Evolutionary conservation across 2,797 vertebrate genomes (phyloP).

Genomic region (Anabas testudineus): DNA sequence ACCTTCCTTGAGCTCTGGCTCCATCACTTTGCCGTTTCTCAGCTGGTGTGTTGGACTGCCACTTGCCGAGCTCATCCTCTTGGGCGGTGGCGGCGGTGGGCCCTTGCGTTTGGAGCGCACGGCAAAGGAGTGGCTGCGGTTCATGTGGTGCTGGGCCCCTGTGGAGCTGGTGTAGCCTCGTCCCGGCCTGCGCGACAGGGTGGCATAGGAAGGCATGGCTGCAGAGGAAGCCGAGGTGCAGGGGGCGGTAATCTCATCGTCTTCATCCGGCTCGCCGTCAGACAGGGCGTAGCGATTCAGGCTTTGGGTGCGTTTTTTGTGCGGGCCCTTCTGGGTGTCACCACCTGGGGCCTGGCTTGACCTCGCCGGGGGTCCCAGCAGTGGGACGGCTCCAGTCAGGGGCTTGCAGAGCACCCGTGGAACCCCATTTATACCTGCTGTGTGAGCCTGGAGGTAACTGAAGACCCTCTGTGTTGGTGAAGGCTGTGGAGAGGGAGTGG

Average conservation of each 20-base stretch:
- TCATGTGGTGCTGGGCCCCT: conserved; percentile 79
- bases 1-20: conserved; percentile 16
- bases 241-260: conserved; percentile 48
- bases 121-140: conserved; percentile 93
- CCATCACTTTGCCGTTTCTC: conserved; percentile 1
- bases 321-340: conserved; percentile 50
- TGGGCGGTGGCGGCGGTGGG: conserved; percentile 91
- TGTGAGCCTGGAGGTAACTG: conserved; percentile 81
- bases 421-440: conserved; percentile 2
- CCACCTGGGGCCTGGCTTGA: conserved; percentile 26
- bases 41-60: conserved; percentile 5
- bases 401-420: conserved; percentile 27
- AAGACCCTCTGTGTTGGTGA: conserved; percentile 79
- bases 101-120: conserved; percentile 91
- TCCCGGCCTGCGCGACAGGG: conserved; percentile 88
- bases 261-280: conserved; percentile 89
- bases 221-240: conserved; percentile 61
- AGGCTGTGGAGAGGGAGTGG: conserved; percentile 57
- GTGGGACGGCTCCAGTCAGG: conserved; percentile 54
- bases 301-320: conserved; percentile 92
- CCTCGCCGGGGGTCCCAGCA: conserved; percentile 46
- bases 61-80: conserved; percentile 92
- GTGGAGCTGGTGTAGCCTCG: conserved; percentile 79
- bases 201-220: conserved; percentile 90
- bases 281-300: conserved; percentile 90